Evolutionary conservation across 2,797 vertebrate genomes (phyloP).

Genomic region (Anguilla obscura): DNA sequence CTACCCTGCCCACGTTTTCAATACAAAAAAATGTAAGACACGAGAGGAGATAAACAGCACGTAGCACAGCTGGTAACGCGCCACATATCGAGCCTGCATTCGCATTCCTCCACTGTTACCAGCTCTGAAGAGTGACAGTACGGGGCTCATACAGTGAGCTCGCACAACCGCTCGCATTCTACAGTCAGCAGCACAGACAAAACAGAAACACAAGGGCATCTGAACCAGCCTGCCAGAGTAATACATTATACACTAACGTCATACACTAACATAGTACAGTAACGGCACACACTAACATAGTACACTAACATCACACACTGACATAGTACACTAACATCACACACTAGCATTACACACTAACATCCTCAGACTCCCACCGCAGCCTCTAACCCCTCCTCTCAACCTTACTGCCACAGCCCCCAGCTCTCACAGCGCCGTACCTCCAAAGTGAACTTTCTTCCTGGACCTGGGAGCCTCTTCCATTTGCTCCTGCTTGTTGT

Average conservation of each 20-base stretch:
- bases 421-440: conserved; percentile 47
- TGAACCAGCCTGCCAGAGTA: neutral
- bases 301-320: neutral
- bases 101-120: neutral
- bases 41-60: neutral
- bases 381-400: neutral
- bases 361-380: neutral
- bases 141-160: neutral
- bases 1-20: neutral
- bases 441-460: conserved; percentile 72
- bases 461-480: conserved; percentile 64
- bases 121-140: neutral
- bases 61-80: neutral
- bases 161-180: neutral
- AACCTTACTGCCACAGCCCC: neutral
- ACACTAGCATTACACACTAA: neutral
- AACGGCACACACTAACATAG: neutral
- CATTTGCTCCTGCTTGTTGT: conserved; percentile 48
- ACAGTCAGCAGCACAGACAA: neutral
- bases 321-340: neutral
- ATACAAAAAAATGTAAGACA: neutral
- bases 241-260: neutral
- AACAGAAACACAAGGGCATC: neutral
- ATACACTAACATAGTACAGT: neutral
- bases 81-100: neutral